These are phyloP conservation scores for Drosophila hydei DNA, from an alignment of 1,140 invertebrate genomes.

Conservation along the genomic window DNA sequence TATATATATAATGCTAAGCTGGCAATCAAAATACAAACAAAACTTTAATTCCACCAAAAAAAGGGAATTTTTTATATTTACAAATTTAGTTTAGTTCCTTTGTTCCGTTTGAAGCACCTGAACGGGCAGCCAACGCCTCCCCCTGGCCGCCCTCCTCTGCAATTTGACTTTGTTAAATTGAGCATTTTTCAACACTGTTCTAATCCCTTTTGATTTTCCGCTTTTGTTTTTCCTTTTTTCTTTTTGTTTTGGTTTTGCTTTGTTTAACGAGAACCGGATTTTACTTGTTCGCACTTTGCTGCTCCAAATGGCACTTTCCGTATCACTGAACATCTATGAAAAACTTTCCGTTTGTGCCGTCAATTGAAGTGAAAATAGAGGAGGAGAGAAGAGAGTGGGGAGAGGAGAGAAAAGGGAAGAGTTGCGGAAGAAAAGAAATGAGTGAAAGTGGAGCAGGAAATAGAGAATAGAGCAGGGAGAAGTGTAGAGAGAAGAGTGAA, in stretches of 20 bases:
- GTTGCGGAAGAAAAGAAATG: background rate
- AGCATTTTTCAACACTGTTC: conserved; percentile 62
- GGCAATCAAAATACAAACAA: conserved; percentile 74
- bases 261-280: conserved; percentile 34
- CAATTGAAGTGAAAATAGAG: conserved; percentile 12
- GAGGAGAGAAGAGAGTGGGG: no score
- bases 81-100: conserved; percentile 7
- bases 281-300: conserved; percentile 37
- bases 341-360: conserved; percentile 10
- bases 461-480: no score
- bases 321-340: conserved; percentile 40
- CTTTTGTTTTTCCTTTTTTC: background rate
- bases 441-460: background rate
- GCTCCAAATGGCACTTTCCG: conserved; percentile 62
- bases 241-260: conserved; percentile 16
- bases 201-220: conserved; percentile 13
- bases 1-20: conserved; percentile 51
- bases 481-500: no score
- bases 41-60: conserved; percentile 4
- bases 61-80: background rate
- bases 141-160: conserved; percentile 15
- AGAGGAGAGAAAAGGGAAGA: no score
- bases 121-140: conserved; percentile 28
- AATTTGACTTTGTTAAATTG: conserved; percentile 39
- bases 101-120: conserved; percentile 58